Base-by-base conservation (phyloP, 1,140 invertebrate species). In the Procambarus virginalis region DNA sequence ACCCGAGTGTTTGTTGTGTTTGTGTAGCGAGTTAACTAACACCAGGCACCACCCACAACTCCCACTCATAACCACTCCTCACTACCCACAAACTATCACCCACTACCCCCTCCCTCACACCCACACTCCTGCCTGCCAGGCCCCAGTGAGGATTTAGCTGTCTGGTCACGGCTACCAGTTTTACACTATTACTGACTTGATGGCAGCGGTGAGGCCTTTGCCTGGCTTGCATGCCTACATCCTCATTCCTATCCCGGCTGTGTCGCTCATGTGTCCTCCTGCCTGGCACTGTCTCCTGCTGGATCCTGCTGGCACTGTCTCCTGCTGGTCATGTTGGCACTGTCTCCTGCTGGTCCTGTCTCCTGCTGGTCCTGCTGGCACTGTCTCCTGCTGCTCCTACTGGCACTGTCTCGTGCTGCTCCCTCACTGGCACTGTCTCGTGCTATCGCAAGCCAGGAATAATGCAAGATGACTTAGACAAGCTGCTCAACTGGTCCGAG, bases 171-270 rank as follows among this genome's bases (percentile, higher is more conserved):
- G 14, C 14, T 14, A 34, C 78, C 78, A 79, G 77, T 87, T 81
- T 87, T 73, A 51, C 45, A 70, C 64, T 60, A 87, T 80, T 87
- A 81, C 77, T 58, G 85, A 87, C 85, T 80, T 80, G 60, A 49
- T n/a, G 81, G 85, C 77, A 87, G 81, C 77, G 58, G 85, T 46
- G 49, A 20, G n/a, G 78, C 51, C n/a, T n/a, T 14, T 17, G 3
- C n/a, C 45, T 9, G 46, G 10, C 77, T 81, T 87, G 60, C 85
- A 70, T 80, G 70, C 76, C 77, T 12, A 82, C 22, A 55, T 68
- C 78, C 68, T 83, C 70, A 75, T 83, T 89, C n/a, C n/a, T 81
- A 73, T 64, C 34, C 17, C 5, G 51, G 51, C 12, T 55, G 51
- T 68, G 17, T 60, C 55, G 4, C 12, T 4, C 51, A n/a, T 9